phyloP scores from a whole-genome alignment of 2,797 vertebrate species.

The Kryptopterus vitreolus region DNA sequence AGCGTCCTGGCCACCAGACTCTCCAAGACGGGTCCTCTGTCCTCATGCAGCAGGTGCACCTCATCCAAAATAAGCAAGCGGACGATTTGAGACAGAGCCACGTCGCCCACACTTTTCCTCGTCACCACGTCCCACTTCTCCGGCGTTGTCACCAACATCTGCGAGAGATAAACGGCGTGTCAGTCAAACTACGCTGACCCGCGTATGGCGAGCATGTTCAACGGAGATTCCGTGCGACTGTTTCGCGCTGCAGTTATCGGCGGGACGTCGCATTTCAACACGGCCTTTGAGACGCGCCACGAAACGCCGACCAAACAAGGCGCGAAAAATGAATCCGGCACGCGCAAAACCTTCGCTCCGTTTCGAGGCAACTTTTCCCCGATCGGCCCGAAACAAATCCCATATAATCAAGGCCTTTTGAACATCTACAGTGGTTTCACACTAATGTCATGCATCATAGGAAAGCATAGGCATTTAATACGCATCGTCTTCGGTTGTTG shows the following conservation, averaged over 20 bases:
- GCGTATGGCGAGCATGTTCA: not conserved
- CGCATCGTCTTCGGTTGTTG: constrained; percentile 48
- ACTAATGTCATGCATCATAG: constrained; percentile 24
- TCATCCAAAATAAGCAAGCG: constrained; percentile 95
- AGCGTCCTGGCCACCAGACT: constrained; percentile 95
- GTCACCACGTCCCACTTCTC: constrained; percentile 99
- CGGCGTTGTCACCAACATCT: constrained; percentile 99
- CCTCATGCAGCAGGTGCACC: constrained; percentile 96
- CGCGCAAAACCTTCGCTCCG: not conserved
- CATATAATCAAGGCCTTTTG: not conserved
- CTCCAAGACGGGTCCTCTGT: constrained; percentile 95
- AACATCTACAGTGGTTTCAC: constrained; percentile 29
- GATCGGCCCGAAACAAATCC: constrained; percentile 1
- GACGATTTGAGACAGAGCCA: constrained; percentile 93
- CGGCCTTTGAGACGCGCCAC: not conserved
- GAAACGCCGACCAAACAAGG: not conserved
- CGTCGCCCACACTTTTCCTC: constrained; percentile 95
- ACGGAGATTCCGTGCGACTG: not conserved
- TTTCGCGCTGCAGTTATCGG: not conserved
- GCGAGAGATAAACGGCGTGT: constrained; percentile 20
- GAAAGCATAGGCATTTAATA: constrained; percentile 38
- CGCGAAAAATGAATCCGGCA: not conserved
- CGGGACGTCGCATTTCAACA: not conserved
- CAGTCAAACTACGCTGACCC: not conserved
- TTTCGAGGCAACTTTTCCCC: not conserved